Base-by-base conservation (phyloP, 2,888 invertebrate species). In the Dorcus parallelipipedus region DNA sequence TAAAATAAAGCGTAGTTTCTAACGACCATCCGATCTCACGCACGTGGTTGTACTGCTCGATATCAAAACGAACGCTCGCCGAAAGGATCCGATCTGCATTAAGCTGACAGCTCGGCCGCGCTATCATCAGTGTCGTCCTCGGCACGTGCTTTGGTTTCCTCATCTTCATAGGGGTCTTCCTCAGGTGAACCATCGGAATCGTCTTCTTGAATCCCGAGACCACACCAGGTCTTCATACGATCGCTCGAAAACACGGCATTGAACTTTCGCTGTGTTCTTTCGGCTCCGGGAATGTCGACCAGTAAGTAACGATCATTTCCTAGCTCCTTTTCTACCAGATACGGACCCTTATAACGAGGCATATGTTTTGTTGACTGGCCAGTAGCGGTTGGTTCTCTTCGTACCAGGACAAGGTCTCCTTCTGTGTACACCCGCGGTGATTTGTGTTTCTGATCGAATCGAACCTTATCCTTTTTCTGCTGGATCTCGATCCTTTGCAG, bases 201-300 rank as follows among this genome's bases (percentile, higher is more conserved):
- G 20, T 20, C 20, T 20, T 20, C 20, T 20, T 20, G 20, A 20
- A 20, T 20, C 3, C 20, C 20, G 20, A 20, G 3, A 20, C 20
- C n/a, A 42, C 56, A 59, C 56, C 59, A 56, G 33, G 10, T 41
- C 45, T 56, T 59, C 49, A 59, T 56, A 14, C 20, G 7, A 26
- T 59, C 56, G 3, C 48, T 23, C 9, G 49, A 10, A 48, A 41
- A 59, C 9, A 59, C 56, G 4, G 52, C 48, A 14, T 56, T 48
- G 33, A 56, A 59, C 3, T 26, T 9, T 9, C 59, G 17, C 17
- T 56, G 52, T 23, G 59, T 52, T 0, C 52, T 14, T 26, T 56
- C 38, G 4, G 59, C 52, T 39, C 52, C 59, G 9, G 40, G 56
- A 10, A 56, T 39, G 38, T 59, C 56, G 10, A 10, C n/a, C 41